Conservation (phyloP, 30 jellyfish, hydroid and myxozoan genomes). For the Hydra vulgaris region DNA sequence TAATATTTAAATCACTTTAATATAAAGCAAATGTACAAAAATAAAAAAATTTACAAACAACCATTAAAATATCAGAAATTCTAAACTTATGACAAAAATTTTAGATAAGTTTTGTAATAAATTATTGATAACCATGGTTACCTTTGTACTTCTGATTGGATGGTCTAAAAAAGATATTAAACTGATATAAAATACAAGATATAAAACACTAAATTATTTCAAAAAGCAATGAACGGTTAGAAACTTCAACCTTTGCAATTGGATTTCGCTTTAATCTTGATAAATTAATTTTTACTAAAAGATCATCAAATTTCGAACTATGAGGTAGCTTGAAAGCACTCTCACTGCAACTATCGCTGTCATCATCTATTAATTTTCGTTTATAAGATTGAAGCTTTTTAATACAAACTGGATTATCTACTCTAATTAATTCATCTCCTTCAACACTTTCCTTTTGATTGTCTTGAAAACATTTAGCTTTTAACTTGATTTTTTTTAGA, state of each 20-base stretch:
- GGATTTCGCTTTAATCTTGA: conserved; percentile 24
- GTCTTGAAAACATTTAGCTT: not conserved
- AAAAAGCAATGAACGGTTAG: not conserved
- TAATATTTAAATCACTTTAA: not conserved
- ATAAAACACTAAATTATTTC: not conserved
- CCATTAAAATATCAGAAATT: too few species aligned
- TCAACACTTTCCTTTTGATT: conserved; percentile 14
- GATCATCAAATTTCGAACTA: not conserved
- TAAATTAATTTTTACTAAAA: conserved; percentile 21
- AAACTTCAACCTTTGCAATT: not conserved
- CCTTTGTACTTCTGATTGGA: not conserved
- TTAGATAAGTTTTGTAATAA: too few species aligned
- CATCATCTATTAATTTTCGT: conserved; percentile 22
- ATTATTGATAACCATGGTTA: too few species aligned
- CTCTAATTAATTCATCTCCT: not conserved
- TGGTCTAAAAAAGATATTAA: not conserved
- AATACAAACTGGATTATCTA: conserved; percentile 7
- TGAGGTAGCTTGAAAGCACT: conserved; percentile 16
- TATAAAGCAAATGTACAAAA: too few species aligned
- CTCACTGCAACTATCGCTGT: conserved; percentile 6
- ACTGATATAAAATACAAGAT: too few species aligned
- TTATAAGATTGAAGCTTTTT: conserved; percentile 9
- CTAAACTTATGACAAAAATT: too few species aligned
- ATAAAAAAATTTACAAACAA: too few species aligned
- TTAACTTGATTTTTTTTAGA: conserved; percentile 4